Base-by-base conservation (phyloP, 2,113 vertebrate species). In the Ranitomeya variabilis region DNA sequence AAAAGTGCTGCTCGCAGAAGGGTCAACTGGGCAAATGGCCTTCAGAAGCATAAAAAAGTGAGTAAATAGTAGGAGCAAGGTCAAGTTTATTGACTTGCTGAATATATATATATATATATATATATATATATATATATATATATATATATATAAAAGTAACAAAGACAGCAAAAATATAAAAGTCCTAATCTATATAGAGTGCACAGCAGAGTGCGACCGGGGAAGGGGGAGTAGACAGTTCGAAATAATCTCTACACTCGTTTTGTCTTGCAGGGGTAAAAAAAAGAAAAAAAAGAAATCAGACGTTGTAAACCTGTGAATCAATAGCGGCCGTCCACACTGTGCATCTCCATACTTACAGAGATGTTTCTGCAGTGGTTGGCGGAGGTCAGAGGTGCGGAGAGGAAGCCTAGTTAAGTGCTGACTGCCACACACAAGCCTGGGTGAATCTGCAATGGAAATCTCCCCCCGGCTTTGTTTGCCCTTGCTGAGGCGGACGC, bases 401-500 rank as follows among this genome's bases (percentile, higher is more conserved):
- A 88, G 85, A 88, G 87, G 91, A 87, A 90, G 83, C 64, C 26
- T 74, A n/a, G 78, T 87, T 80, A 57, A 82, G 37, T 51, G 64
- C 88, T 86, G 55, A 55, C 83, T 80, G 79, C 88, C 82, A 12
- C 23, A 19, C 21, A 7, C 16, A 66, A 78, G 59, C 74, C n/a
- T 86, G 83, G 86, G 80, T 89, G 83, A 85, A 80, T 90, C 90
- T 78, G 80, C 88, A 62, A 69, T 67, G 73, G 87, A 90, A 87
- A 90, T 73, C 90, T 78, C 77, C 84, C 90, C 87, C 90, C 55
- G 74, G 66, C 89, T 88, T 51, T 26, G 19, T 85, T 80, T 91
- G 84, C 89, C 89, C 92, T 92, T 89, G 80, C 51, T 86, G 88
- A 81, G 73, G 80, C 87, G 78, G 86, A 82, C 73, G 16, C 37